A percentile compares a stretch with the other conserved stretches of the same genome.
Conservation (phyloP, 2,113 vertebrate species). For the Siniperca chuatsi region DNA sequence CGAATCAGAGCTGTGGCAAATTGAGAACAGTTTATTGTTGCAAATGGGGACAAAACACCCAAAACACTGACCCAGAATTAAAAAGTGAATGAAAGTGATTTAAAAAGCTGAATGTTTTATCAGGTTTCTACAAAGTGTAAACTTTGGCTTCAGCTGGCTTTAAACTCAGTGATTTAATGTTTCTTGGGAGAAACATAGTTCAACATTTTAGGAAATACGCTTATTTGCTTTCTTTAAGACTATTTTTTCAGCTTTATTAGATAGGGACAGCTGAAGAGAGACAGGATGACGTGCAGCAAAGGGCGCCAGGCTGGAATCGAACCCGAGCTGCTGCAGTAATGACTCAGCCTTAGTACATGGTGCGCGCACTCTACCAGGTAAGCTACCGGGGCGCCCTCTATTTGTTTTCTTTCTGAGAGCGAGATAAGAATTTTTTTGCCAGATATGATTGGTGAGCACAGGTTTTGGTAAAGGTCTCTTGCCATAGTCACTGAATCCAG, state of each 20-base stretch:
- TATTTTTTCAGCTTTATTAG: too few relatives aligned
- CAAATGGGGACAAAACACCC: not conserved
- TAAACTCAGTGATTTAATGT: not conserved
- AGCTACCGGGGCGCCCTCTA: too few relatives aligned
- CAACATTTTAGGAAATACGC: not conserved
- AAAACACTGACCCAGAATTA: slow-evolving; percentile 11
- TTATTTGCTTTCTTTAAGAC: not conserved
- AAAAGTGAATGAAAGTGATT: not conserved
- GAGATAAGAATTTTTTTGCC: not conserved
- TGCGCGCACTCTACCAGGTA: too few relatives aligned
- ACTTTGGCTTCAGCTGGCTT: not conserved
- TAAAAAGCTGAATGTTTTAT: slow-evolving; percentile 10
- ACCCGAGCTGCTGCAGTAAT: too few relatives aligned
- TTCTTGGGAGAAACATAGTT: not conserved
- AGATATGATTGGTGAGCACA: not conserved
- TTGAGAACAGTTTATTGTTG: not conserved
- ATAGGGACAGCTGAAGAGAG: too few relatives aligned
- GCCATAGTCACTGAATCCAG: not conserved
- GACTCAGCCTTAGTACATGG: too few relatives aligned
- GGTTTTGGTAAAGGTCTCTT: not conserved
- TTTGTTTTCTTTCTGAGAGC: too few relatives aligned
- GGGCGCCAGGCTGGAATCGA: too few relatives aligned
- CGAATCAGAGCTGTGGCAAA: slow-evolving; percentile 3
- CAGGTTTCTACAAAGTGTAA: not conserved
- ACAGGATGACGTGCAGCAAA: too few relatives aligned